A percentile compares a stretch with the other conserved stretches of the same genome.
These are phyloP conservation scores for Lasioglossum malachurum DNA, from an alignment of 2,888 invertebrate genomes.

Conservation along the genomic window DNA sequence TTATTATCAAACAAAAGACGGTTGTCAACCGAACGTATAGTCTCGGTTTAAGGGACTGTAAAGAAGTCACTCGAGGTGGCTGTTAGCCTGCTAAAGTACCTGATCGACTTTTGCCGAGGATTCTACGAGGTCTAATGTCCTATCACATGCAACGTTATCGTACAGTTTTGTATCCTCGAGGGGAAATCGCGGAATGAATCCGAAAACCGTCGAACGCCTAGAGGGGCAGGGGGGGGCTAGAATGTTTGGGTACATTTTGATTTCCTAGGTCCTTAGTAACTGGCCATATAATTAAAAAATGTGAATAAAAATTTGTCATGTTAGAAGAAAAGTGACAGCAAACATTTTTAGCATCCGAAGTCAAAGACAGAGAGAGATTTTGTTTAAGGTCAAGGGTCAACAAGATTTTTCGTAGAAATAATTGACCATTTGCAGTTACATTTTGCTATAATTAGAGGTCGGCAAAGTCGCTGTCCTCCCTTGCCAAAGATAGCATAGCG, in stretches of 20 bases:
- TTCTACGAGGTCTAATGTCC: constrained; percentile 21
- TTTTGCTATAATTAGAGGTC: not conserved
- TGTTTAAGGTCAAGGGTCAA: not conserved
- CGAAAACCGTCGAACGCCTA: not conserved
- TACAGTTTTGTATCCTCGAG: not conserved
- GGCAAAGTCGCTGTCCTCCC: not conserved
- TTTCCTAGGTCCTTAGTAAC: not conserved
- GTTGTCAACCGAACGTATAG: not conserved
- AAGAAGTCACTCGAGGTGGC: not conserved
- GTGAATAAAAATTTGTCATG: not conserved
- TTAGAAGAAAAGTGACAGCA: not conserved
- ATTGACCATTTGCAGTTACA: not conserved
- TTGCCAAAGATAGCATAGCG: not conserved
- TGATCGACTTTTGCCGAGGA: constrained; percentile 17
- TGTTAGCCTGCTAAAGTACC: not conserved
- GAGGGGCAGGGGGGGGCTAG: not conserved
- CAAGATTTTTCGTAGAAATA: not conserved
- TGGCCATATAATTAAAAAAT: not conserved
- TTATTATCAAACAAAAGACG: constrained; percentile 27
- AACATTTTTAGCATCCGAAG: not conserved
- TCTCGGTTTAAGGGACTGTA: not conserved
- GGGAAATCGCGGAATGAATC: constrained; percentile 20
- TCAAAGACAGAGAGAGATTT: not conserved
- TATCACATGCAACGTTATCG: not conserved
- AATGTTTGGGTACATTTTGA: too few species aligned